Evolutionary conservation across 1,140 invertebrate species (phyloP), one percentile per base, ranked within the genome.

Genomic region (Orchesella cincta): DNA sequence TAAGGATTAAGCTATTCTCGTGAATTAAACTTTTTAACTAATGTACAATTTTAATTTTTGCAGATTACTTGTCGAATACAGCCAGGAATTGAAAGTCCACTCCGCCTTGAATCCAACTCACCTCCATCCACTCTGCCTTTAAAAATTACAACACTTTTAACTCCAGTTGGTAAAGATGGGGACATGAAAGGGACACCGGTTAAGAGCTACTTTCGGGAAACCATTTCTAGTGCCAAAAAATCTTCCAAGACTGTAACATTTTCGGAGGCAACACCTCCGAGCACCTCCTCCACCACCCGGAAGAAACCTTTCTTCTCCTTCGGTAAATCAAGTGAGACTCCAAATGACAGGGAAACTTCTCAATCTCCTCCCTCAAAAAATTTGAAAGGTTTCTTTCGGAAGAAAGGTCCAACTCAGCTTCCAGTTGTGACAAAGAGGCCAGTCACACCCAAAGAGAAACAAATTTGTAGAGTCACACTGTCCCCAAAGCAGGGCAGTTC

Each of bases 171-270:
- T 46, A 8, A 46, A 46, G 39, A 73, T 46, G 39, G 39, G 64
- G 75, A 72, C 70, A 76, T 76, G 75, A 76, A 73, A 72, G 75
- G 57, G 33, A 34, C 75, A n/a, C 14, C n/a, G 34, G 14, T 46
- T 39, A 71, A 76, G 39, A 76, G 33, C 62, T 67, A 67, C 62
- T 76, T 76, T 34, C 52, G 72, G n/a, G 34, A 73, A 73, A 67
- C 62, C 5, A 67, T 67, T 31, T 67, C 62, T 31, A 67, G 62
- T 67, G 62, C 62, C 34, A 73, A 73, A 36, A 77, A 74, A n/a
- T 57, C 34, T 16, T 23, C 28, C 5, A 77, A 77, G 28, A 33
- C 76, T 36, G 76, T 77, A 28, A 77, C 76, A 23, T 77, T 77
- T 67, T 73, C 54, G 2, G 71, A 77, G 12, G 31, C 51, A 12